These are phyloP conservation scores for Caradrina clavipalpis DNA, from an alignment of 2,888 invertebrate genomes.

Conservation along the genomic window DNA sequence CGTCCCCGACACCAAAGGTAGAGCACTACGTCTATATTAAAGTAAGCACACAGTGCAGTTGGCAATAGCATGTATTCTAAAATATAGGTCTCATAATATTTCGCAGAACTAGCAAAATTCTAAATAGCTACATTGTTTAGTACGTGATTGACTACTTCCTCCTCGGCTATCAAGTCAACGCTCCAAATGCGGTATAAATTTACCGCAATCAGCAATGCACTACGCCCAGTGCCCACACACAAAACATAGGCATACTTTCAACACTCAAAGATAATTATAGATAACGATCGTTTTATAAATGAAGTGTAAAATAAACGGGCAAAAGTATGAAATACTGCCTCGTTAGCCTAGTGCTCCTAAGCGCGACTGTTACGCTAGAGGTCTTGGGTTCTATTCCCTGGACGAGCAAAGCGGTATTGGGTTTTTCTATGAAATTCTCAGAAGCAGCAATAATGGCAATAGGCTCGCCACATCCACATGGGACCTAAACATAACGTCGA, in stretches of 20 bases:
- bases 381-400: too few species aligned
- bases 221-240: constrained; percentile 50
- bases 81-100: constrained; percentile 15
- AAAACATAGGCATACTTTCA: constrained; percentile 35
- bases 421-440: too few species aligned
- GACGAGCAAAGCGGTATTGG: too few species aligned
- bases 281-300: constrained; percentile 26
- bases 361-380: too few species aligned
- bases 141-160: constrained; percentile 53
- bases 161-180: constrained; percentile 35
- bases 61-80: too few species aligned
- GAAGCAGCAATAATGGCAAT: too few species aligned
- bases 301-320: constrained; percentile 12
- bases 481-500: too few species aligned
- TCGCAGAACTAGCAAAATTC: constrained; percentile 24
- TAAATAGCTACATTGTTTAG: constrained; percentile 18
- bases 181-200: constrained; percentile 28
- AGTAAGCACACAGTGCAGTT: too few species aligned
- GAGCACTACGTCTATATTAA: too few species aligned
- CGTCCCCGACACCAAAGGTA: too few species aligned
- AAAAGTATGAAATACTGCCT: constrained; percentile 34
- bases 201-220: constrained; percentile 47
- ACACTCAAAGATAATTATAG: constrained; percentile 45
- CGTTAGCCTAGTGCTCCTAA: too few species aligned
- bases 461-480: too few species aligned